These are phyloP conservation scores for Fragum fragum DNA, from an alignment of 2,888 invertebrate genomes.

Conservation along the genomic window DNA sequence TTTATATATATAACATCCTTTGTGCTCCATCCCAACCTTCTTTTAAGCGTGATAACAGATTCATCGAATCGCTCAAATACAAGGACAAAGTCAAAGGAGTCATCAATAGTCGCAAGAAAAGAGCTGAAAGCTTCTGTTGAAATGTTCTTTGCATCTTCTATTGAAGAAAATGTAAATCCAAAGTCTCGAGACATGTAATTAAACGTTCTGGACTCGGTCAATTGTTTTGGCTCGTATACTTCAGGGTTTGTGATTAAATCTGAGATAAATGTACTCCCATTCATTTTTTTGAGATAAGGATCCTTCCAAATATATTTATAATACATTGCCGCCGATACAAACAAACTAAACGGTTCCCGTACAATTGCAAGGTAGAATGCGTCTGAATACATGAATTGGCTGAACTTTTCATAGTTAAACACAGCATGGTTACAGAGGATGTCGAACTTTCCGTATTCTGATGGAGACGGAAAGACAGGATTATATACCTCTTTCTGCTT, in stretches of 20 bases:
- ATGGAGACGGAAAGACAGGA: slow-evolving; percentile 33
- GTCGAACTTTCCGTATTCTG: slow-evolving; percentile 31
- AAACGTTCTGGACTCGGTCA: slow-evolving; percentile 41
- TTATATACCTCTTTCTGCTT: slow-evolving; percentile 6
- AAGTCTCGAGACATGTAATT: slow-evolving; percentile 61
- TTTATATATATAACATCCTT: slow-evolving; percentile 53
- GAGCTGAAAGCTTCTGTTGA: slow-evolving; percentile 28
- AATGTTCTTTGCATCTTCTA: slow-evolving; percentile 5
- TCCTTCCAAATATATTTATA: slow-evolving; percentile 51
- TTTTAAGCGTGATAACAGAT: slow-evolving; percentile 47
- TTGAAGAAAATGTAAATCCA: slow-evolving; percentile 29
- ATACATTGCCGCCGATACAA: slow-evolving; percentile 60
- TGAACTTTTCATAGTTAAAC: slow-evolving; percentile 41
- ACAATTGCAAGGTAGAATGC: slow-evolving; percentile 50
- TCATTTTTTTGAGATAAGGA: slow-evolving; percentile 43
- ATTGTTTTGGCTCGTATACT: slow-evolving; percentile 49
- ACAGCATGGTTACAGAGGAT: slow-evolving; percentile 58
- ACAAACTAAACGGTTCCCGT: slow-evolving; percentile 48
- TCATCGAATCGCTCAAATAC: slow-evolving; percentile 55
- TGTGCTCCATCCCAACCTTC: slow-evolving; percentile 45
- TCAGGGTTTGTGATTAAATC: slow-evolving; percentile 59
- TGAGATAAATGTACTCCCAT: slow-evolving; percentile 48
- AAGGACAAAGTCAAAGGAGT: slow-evolving; percentile 48
- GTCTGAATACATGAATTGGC: slow-evolving; percentile 40
- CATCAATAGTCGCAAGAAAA: slow-evolving; percentile 35